phyloP scores from a whole-genome alignment of 2,797 vertebrate species.

The Enteromius argenteus region DNA sequence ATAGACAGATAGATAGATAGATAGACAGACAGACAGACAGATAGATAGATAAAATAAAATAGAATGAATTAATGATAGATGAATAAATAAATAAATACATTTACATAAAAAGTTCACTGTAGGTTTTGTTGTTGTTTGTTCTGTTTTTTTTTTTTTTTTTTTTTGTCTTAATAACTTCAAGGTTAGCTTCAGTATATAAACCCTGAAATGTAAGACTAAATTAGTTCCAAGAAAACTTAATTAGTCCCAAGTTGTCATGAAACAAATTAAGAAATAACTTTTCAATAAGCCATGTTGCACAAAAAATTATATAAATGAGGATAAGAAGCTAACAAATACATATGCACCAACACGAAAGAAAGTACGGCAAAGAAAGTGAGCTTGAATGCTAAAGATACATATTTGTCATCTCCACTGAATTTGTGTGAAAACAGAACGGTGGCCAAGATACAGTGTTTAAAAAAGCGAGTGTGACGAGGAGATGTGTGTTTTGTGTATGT shows the following conservation, averaged over 20 bases:
- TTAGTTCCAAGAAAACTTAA: not conserved
- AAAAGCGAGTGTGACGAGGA: constrained; percentile 45
- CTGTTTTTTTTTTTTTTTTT: not conserved
- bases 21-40: too few relatives aligned
- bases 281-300: not conserved
- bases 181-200: not conserved
- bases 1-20: too few relatives aligned
- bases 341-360: not conserved
- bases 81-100: not conserved
- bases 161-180: not conserved
- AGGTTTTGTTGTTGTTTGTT: not conserved
- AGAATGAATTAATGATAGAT: too few relatives aligned
- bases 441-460: constrained; percentile 17
- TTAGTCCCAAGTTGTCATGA: not conserved
- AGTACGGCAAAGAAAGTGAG: not conserved
- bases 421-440: constrained; percentile 35
- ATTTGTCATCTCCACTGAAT: constrained; percentile 3
- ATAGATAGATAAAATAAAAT: too few relatives aligned
- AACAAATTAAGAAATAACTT: not conserved
- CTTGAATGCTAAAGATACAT: not conserved
- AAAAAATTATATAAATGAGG: not conserved
- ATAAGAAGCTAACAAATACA: not conserved
- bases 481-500: constrained; percentile 42
- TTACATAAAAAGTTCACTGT: not conserved
- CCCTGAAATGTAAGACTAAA: not conserved